Percentiles rank a stretch among this genome's conserved stretches.
Evolutionary conservation across 2,888 invertebrate genomes (phyloP).

Genomic region (Macrosoma leucophasiata): DNA sequence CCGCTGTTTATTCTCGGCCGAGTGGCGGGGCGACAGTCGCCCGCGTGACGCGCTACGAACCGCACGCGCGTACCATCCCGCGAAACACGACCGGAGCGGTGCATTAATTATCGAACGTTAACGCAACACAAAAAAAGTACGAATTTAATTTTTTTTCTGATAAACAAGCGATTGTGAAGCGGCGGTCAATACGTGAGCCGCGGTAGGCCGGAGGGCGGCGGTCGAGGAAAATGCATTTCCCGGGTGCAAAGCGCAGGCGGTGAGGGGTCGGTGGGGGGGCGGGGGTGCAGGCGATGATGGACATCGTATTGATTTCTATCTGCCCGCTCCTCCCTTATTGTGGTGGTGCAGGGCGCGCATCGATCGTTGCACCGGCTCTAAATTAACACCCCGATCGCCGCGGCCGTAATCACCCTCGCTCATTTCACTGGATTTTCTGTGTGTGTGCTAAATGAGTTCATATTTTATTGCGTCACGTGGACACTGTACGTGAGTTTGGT

Average conservation of each 20-base stretch:
- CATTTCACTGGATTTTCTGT: slow-evolving; percentile 50
- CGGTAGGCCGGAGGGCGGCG: slow-evolving; percentile 48
- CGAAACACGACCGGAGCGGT: slow-evolving; percentile 54
- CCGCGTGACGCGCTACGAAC: slow-evolving; percentile 65
- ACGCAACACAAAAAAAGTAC: slow-evolving; percentile 45
- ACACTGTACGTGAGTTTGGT: slow-evolving; percentile 36
- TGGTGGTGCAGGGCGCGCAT: slow-evolving; percentile 69
- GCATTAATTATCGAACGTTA: slow-evolving; percentile 58
- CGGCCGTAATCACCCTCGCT: slow-evolving; percentile 50
- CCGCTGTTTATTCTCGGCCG: slow-evolving; percentile 69
- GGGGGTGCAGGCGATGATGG: slow-evolving; percentile 78
- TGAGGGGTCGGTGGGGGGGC: slow-evolving; percentile 77
- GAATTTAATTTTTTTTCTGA: slow-evolving; percentile 31
- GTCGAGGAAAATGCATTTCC: slow-evolving; percentile 67
- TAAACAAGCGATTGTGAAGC: slow-evolving; percentile 10
- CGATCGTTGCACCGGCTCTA: slow-evolving; percentile 63
- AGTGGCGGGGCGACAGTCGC: slow-evolving; percentile 68
- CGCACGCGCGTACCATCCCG: slow-evolving; percentile 51
- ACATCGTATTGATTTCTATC: slow-evolving; percentile 77
- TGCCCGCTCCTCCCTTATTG: slow-evolving; percentile 73
- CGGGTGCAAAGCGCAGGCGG: slow-evolving; percentile 69
- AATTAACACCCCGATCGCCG: slow-evolving; percentile 39
- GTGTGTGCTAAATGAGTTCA: slow-evolving; percentile 48
- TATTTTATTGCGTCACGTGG: slow-evolving; percentile 50
- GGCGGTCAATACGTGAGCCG: slow-evolving; percentile 21